Base-by-base conservation (phyloP, 1,140 invertebrate species). In the Calosoma granatense region DNA sequence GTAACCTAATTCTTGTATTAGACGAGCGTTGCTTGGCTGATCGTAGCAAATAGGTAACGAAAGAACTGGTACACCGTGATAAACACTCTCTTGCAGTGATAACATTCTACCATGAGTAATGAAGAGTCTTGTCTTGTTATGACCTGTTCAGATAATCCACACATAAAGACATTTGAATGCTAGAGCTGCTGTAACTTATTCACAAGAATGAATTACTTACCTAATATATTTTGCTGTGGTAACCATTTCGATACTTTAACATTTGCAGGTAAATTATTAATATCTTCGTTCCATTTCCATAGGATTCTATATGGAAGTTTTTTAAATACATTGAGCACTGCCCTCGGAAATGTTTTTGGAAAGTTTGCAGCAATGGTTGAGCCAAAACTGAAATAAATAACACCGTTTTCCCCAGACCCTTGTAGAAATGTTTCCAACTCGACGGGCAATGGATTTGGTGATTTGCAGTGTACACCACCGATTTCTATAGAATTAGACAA, bases 381-480 rank as follows among this genome's bases (percentile, higher is more conserved):
- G 0, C 88, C 88, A 83, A 90, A 87, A 2, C 85, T 88, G 1
- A 90, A 84, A 67, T 85, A 87, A 22, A 90, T 81, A 64, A 90
- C 88, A 17, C 87, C 87, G 51, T 77, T 74, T 2, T 81, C 78
- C 1, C 82, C 81, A 1, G 81, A 77, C 0, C 76, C 77, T 2
- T 76, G 69, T 23, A 87, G 80, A 66, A 85, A 86, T 15, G 82
- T 79, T 70, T 86, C 83, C 12, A 86, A 66, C 57, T 86, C 81
- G 79, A 70, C 70, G 22, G 75, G 77, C 52, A 84, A 69, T 22
- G 73, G 74, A 60, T 81, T 82, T 1, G 87, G 72, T 11, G 83
- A 78, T 62, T 81, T 84, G 62, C 88, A 92, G 66, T 91, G 88
- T 52, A 91, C 84, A 61, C 87, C 90, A 12, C 87, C 88, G 2